These are phyloP conservation scores for Heteractis magnifica DNA, from an alignment of 92 coral and sea anemone genomes.

Conservation along the genomic window DNA sequence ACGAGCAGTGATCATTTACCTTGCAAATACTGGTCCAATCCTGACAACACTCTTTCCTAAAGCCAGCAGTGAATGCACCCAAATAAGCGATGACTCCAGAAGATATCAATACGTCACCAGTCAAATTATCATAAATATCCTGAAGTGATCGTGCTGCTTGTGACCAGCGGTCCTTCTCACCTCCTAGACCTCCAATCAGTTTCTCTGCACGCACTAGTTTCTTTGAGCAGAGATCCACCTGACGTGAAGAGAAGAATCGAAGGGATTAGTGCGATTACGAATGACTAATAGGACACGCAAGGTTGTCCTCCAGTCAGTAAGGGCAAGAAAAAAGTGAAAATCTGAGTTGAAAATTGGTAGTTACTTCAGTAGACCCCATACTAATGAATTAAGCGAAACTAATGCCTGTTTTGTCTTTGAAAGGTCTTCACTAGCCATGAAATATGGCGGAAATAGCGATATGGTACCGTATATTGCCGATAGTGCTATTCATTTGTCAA, in stretches of 20 bases:
- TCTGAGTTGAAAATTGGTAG: too few species aligned
- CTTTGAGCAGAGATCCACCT: slow-evolving; percentile 99
- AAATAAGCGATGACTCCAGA: slow-evolving; percentile 98
- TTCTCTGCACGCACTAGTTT: slow-evolving; percentile 96
- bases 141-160: slow-evolving; percentile 89
- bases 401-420: too few species aligned
- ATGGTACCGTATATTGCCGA: too few species aligned
- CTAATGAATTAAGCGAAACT: too few species aligned
- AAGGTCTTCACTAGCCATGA: too few species aligned
- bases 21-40: slow-evolving; percentile 97
- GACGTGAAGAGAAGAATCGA: not conserved
- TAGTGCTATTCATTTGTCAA: too few species aligned
- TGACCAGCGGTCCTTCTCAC: slow-evolving; percentile 99
- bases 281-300: too few species aligned
- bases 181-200: slow-evolving; percentile 96
- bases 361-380: too few species aligned
- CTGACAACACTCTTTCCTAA: slow-evolving; percentile 89
- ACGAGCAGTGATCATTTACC: slow-evolving; percentile 34
- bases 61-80: slow-evolving; percentile 97
- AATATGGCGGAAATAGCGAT: too few species aligned
- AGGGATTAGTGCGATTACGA: not conserved
- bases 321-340: not conserved
- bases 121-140: slow-evolving; percentile 90
- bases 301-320: too few species aligned
- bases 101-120: slow-evolving; percentile 97